Base-by-base conservation (phyloP, 1,140 invertebrate genomes). In the Medauroidea extradentata region DNA sequence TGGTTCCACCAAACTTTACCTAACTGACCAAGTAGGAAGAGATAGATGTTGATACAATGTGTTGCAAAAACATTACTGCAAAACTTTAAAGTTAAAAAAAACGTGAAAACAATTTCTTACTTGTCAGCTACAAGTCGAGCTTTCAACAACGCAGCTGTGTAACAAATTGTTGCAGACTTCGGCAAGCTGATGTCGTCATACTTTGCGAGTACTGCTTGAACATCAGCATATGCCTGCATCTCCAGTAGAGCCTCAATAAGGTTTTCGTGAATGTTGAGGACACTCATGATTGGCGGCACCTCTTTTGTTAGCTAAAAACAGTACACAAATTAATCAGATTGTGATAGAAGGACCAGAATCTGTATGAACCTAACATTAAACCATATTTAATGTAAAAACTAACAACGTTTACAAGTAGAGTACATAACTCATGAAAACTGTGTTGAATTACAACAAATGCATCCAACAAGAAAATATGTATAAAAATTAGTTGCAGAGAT, bases 211-310 rank as follows among this genome's bases (percentile, higher is more conserved):
- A 99, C 91, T 42, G 94, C 93, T 78, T 98, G 93, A 27, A 93
- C 94, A 79, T 99, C 96, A 21, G 95, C 93, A 76, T 98, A 99
- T 0, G 93, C 91, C 75, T 96, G 93, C 84, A 96, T 90, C 79
- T 98, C 95, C 55, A 99, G 76, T 55, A 98, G 78, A 16, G 88
- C 91, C 80, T 99, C 96, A 69, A 99, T 93, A 42, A 99, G 79
- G 80, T 99, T 99, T 79, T 99, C 96, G 75, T 98, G 96, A 53
- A 98, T 93, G 71, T 96, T 94, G 57, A 98, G 83, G 38, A 96
- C 89, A 76, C 93, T 95, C 86, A 98, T 90, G 67, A 96, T 94
- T n/a, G 92, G 90, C 54, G 91, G 91, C 67, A 96, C 94, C 81
- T 99, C 96, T 80, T 98, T 98, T 21, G 95, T 94, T 46, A 98